phyloP scores from a whole-genome alignment of 2,797 vertebrate genomes.

The Rhodeus uyekii region DNA sequence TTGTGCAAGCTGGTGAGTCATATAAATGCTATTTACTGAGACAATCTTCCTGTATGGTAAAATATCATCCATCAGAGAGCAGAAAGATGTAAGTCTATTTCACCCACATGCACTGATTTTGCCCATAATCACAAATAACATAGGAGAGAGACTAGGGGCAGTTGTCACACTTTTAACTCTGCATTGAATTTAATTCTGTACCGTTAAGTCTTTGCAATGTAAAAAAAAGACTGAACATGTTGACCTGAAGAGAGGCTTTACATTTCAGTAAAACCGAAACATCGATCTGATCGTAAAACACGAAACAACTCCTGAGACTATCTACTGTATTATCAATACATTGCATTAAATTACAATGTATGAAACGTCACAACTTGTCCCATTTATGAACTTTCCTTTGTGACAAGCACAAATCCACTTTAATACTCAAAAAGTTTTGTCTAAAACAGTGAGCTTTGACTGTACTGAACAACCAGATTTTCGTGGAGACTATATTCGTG shows the following conservation, averaged over 20 bases:
- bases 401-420: background rate
- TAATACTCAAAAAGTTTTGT: background rate
- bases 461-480: background rate
- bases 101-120: background rate
- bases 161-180: background rate
- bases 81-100: background rate
- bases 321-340: background rate
- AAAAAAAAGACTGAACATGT: background rate
- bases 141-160: background rate
- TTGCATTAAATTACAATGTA: background rate
- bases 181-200: background rate
- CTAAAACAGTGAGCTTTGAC: background rate
- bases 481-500: too few relatives aligned
- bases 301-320: background rate
- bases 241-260: background rate
- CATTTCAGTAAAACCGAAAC: background rate
- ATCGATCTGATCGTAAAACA: too few relatives aligned
- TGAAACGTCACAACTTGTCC: background rate
- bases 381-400: background rate
- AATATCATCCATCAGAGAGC: constrained; percentile 24
- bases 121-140: background rate
- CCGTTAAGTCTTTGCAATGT: background rate
- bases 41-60: constrained; percentile 5
- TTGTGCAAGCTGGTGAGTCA: constrained; percentile 36
- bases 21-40: constrained; percentile 18